These are phyloP conservation scores for Prionace glauca DNA, from an alignment of 2,797 vertebrate genomes.

Conservation along the genomic window DNA sequence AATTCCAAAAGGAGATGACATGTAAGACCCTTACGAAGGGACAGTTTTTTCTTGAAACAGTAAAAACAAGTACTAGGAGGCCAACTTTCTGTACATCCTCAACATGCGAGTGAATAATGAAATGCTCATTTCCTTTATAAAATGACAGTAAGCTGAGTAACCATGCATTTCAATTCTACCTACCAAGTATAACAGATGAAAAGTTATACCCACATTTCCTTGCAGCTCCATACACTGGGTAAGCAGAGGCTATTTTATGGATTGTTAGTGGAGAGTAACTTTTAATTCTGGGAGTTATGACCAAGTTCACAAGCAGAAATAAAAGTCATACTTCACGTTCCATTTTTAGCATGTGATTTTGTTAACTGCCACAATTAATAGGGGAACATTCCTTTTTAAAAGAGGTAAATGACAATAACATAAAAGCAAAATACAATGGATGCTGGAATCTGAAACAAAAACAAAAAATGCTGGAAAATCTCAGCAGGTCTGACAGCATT, in stretches of 20 bases:
- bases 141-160: neutral
- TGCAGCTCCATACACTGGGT: neutral
- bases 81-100: neutral
- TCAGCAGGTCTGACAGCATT: no score
- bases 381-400: neutral
- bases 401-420: neutral
- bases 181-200: neutral
- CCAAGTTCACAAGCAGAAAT: slow-evolving; percentile 16
- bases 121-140: neutral
- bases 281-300: slow-evolving; percentile 8
- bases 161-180: neutral
- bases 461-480: neutral
- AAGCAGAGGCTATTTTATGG: neutral
- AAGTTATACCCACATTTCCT: neutral
- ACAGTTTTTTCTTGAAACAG: neutral
- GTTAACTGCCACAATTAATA: neutral
- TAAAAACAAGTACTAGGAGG: neutral
- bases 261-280: neutral
- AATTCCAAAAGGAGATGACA: neutral
- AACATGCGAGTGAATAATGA: neutral
- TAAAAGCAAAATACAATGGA: neutral
- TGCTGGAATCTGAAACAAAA: neutral
- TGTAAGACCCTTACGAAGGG: neutral
- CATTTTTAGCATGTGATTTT: neutral
- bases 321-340: neutral